Evolutionary conservation across 2,797 vertebrate species (phyloP).

Genomic region (Molossus alvarezi): DNA sequence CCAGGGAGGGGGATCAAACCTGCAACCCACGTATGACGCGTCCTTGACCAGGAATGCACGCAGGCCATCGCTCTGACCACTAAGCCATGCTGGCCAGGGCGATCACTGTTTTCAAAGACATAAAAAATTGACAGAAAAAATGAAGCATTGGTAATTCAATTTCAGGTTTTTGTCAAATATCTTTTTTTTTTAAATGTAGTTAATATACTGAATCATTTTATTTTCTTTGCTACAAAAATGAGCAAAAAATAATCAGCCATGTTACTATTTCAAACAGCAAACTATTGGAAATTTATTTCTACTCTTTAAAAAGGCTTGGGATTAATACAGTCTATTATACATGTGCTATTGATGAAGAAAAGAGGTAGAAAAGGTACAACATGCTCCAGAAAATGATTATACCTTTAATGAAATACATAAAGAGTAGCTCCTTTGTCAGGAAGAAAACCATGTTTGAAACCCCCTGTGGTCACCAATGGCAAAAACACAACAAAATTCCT

Average conservation of each 20-base stretch:
- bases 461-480: neutral
- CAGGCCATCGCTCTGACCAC: too few relatives aligned
- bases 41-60: too few relatives aligned
- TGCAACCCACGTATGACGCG: too few relatives aligned
- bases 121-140: slow-evolving; percentile 55
- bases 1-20: too few relatives aligned
- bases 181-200: neutral
- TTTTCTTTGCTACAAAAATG: slow-evolving; percentile 42
- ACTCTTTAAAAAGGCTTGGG: slow-evolving; percentile 47
- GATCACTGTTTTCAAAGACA: slow-evolving; percentile 53
- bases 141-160: slow-evolving; percentile 26
- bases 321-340: slow-evolving; percentile 61
- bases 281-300: slow-evolving; percentile 56
- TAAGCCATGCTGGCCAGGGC: too few relatives aligned
- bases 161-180: slow-evolving; percentile 68
- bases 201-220: neutral
- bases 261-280: slow-evolving; percentile 41
- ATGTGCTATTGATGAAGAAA: slow-evolving; percentile 71
- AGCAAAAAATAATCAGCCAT: slow-evolving; percentile 63
- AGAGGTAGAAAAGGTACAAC: slow-evolving; percentile 36
- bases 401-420: slow-evolving; percentile 49
- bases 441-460: slow-evolving; percentile 42
- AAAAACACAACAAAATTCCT: slow-evolving; percentile 18
- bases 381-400: slow-evolving; percentile 79
- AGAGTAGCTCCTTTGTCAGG: slow-evolving; percentile 48